These are phyloP conservation scores for Danaus chrysippus DNA, from an alignment of 2,888 invertebrate species.

Conservation along the genomic window DNA sequence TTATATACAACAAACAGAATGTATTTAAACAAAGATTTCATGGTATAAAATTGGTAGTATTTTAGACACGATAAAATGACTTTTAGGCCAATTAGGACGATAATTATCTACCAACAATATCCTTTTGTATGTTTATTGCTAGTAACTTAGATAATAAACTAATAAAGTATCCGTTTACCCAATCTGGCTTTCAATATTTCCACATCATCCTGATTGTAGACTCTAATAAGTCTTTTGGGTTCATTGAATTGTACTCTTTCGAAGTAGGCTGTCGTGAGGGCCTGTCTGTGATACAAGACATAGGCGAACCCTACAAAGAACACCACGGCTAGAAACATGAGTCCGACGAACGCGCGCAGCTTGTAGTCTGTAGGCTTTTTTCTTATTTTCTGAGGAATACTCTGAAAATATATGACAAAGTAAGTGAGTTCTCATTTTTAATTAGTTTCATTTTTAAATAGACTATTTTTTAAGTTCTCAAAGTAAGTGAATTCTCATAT, in stretches of 20 bases:
- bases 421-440: not conserved
- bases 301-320: constrained; percentile 92
- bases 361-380: constrained; percentile 88
- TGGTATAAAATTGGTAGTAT: no score
- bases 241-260: constrained; percentile 91
- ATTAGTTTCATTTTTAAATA: no score
- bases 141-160: not conserved
- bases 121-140: not conserved
- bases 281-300: constrained; percentile 89
- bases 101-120: no score
- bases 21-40: not conserved
- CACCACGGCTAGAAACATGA: constrained; percentile 88
- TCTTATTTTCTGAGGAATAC: constrained; percentile 85
- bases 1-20: not conserved
- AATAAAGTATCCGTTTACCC: constrained; percentile 58
- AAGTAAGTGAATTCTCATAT: not conserved
- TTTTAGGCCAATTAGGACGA: no score
- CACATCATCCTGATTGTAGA: constrained; percentile 84
- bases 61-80: no score
- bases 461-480: no score
- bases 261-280: constrained; percentile 89
- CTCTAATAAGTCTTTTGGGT: constrained; percentile 84
- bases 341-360: constrained; percentile 87
- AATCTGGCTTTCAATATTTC: constrained; percentile 84
- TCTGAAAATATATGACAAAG: constrained; percentile 62